Percentiles rank a stretch among this genome's conserved stretches.
phyloP scores from a whole-genome alignment of 2,888 invertebrate species.

The Lamellibrachia satsuma region DNA sequence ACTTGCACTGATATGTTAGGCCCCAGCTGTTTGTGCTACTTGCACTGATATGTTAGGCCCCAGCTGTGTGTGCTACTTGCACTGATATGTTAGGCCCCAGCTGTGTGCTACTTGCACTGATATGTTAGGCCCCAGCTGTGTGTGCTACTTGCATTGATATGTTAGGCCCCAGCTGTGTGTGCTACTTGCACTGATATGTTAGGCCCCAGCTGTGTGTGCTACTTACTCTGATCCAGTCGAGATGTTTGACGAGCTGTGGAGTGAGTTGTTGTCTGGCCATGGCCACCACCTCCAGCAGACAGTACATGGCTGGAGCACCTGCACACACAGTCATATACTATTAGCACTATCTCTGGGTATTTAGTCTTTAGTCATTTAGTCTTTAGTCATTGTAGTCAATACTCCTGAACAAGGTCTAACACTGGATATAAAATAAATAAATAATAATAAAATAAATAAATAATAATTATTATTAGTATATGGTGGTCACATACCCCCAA shows the following conservation, averaged over 20 bases:
- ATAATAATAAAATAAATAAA: too few species aligned
- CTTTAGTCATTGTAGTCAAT: too few species aligned
- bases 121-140: not conserved
- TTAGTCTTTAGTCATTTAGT: too few species aligned
- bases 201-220: not conserved
- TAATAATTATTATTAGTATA: too few species aligned
- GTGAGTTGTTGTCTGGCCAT: conserved; percentile 79
- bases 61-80: conserved; percentile 46
- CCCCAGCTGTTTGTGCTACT: conserved; percentile 3
- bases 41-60: conserved; percentile 65
- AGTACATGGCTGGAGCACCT: conserved; percentile 70
- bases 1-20: conserved; percentile 65
- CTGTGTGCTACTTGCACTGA: too few species aligned
- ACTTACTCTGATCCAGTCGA: conserved; percentile 72
- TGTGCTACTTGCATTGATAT: conserved; percentile 27
- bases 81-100: too few species aligned
- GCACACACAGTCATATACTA: not conserved
- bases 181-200: conserved; percentile 25
- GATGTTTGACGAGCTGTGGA: conserved; percentile 72
- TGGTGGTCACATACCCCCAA: conserved; percentile 68
- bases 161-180: not conserved
- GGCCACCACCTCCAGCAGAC: conserved; percentile 85
- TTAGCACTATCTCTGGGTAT: too few species aligned
- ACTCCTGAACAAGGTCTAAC: too few species aligned
- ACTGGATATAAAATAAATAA: not conserved